Percentiles rank a stretch among this genome's conserved stretches.
phyloP scores from a whole-genome alignment of 2,888 invertebrate species.

The Hipparchia sbordonii region DNA sequence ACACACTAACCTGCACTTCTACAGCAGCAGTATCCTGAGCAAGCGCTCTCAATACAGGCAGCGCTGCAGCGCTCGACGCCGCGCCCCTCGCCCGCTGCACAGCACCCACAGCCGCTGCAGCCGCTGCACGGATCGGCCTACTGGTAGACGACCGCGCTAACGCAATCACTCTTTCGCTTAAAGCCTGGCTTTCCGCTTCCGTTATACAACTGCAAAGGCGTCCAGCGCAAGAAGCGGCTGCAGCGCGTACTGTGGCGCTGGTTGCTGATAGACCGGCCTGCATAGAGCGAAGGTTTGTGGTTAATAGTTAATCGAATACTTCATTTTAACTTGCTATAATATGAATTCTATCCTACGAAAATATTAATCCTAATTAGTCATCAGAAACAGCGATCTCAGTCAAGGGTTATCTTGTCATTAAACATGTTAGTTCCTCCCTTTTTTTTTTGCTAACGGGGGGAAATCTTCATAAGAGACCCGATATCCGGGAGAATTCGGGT shows the following conservation, averaged over 20 bases:
- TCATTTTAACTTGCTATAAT: too few species aligned
- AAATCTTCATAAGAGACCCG: too few species aligned
- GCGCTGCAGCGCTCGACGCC: conserved; percentile 97
- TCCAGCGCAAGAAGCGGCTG: conserved; percentile 97
- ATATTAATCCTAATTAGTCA: too few species aligned
- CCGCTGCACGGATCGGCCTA: conserved; percentile 58
- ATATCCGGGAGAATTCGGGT: too few species aligned
- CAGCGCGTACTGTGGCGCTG: conserved; percentile 93
- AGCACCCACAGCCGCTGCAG: conserved; percentile 94
- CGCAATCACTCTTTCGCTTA: conserved; percentile 63
- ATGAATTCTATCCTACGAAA: too few species aligned
- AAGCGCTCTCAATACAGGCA: conserved; percentile 95
- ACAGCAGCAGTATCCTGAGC: conserved; percentile 97
- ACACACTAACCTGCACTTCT: conserved; percentile 90
- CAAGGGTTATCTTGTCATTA: too few species aligned
- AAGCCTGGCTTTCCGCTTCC: conserved; percentile 65
- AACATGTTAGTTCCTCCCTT: too few species aligned
- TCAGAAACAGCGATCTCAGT: too few species aligned
- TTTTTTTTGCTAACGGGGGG: too few species aligned
- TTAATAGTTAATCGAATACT: neutral
- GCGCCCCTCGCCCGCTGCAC: conserved; percentile 98
- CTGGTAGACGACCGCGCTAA: conserved; percentile 59
- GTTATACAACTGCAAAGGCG: conserved; percentile 84
- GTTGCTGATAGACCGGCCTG: conserved; percentile 88
- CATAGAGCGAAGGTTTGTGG: neutral